Evolutionary conservation across 2,797 vertebrate species (phyloP).

Genomic region (Micromesistius poutassou): DNA sequence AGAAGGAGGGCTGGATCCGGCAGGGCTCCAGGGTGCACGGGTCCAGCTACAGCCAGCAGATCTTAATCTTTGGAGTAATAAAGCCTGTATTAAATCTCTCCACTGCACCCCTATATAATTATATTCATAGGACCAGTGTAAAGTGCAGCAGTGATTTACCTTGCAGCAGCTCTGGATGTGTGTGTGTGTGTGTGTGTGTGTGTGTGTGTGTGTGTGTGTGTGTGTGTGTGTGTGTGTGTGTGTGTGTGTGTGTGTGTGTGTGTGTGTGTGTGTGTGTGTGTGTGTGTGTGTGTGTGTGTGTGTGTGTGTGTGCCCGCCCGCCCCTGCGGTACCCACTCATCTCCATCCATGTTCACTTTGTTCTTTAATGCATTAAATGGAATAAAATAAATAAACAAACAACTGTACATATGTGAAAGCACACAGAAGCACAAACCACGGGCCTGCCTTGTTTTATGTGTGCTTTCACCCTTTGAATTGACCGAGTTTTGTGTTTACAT

Average conservation of each 20-base stretch:
- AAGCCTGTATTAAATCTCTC: constrained; percentile 67
- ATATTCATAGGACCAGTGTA: constrained; percentile 62
- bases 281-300: constrained; percentile 29
- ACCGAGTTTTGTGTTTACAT: background rate
- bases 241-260: background rate
- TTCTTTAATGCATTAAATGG: background rate
- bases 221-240: constrained; percentile 20
- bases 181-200: constrained; percentile 31
- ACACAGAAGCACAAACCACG: background rate
- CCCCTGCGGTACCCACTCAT: constrained; percentile 16
- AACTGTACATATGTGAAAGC: background rate
- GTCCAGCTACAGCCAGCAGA: constrained; percentile 65
- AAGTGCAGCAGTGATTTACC: constrained; percentile 60
- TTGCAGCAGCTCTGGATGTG: constrained; percentile 9
- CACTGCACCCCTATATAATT: constrained; percentile 65
- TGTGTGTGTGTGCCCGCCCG: constrained; percentile 20
- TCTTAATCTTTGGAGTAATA: constrained; percentile 69
- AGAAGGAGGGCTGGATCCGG: background rate
- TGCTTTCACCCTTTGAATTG: too few relatives aligned
- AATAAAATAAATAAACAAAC: background rate
- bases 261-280: constrained; percentile 16
- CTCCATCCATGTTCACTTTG: background rate
- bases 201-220: constrained; percentile 21
- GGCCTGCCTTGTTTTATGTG: background rate
- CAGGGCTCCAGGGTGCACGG: background rate